A percentile compares a stretch with the other conserved stretches of the same genome.
These are phyloP conservation scores for Alligator mississippiensis DNA, from an alignment of 2,113 vertebrate genomes.

Conservation along the genomic window DNA sequence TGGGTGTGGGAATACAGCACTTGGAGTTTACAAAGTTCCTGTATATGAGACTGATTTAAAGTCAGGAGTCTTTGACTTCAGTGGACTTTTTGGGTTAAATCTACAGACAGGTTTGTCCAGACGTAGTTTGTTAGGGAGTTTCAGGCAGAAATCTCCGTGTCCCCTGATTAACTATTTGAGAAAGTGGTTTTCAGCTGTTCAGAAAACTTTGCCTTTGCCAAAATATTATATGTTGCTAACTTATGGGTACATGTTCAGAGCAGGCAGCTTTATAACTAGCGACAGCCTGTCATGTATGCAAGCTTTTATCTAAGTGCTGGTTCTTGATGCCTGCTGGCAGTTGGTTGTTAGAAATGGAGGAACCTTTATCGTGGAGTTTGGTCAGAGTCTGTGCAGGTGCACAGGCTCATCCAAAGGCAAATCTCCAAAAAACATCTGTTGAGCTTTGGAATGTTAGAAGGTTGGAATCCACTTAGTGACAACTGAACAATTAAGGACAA, in stretches of 20 bases:
- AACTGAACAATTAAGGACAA: slow-evolving; percentile 65
- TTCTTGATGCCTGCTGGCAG: background rate
- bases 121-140: background rate
- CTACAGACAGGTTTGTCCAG: accelerated
- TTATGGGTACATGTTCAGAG: accelerated
- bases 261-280: background rate
- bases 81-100: background rate
- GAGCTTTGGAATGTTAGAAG: slow-evolving; percentile 6
- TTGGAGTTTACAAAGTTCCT: accelerated
- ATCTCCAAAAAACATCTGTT: slow-evolving; percentile 27
- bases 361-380: background rate
- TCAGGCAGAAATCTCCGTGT: accelerated
- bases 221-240: background rate
- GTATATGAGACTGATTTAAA: background rate
- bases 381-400: slow-evolving; percentile 15
- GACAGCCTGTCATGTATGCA: accelerated
- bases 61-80: background rate
- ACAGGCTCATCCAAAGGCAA: background rate
- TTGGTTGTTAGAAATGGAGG: accelerated
- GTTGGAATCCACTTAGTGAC: slow-evolving; percentile 72
- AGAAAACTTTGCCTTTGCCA: background rate
- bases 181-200: background rate
- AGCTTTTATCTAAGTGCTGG: accelerated
- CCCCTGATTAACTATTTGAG: background rate
- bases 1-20: too few relatives aligned